phyloP scores from a whole-genome alignment of 1,140 invertebrate genomes.

The Phymorhynchus buccinoides region DNA sequence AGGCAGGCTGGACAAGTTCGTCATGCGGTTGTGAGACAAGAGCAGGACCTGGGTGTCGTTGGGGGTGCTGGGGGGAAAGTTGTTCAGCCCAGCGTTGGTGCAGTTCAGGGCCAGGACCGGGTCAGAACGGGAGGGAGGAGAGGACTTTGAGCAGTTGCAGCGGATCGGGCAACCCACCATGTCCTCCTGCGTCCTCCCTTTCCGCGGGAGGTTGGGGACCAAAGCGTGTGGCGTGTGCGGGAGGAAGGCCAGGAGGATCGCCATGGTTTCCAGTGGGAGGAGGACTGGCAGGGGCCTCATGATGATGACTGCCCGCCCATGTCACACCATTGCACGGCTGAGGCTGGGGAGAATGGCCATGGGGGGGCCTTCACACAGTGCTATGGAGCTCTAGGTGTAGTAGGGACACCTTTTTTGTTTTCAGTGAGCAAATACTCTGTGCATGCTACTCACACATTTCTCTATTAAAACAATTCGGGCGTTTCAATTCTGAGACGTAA shows the following conservation, averaged over 20 bases:
- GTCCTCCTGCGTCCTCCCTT: neutral
- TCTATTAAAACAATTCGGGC: too few species aligned
- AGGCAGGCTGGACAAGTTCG: conserved; percentile 54
- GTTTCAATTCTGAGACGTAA: too few species aligned
- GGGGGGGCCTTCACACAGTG: neutral
- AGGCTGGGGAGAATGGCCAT: neutral
- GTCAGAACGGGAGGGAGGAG: neutral
- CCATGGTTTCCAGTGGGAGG: neutral
- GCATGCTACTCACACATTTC: too few species aligned
- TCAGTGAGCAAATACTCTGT: too few species aligned
- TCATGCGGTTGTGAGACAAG: conserved; percentile 58
- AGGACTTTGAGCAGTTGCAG: conserved; percentile 25
- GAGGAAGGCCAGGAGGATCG: conserved; percentile 6
- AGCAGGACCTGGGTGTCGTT: conserved; percentile 58
- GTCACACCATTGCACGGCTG: neutral
- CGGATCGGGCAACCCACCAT: neutral
- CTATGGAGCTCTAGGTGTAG: too few species aligned
- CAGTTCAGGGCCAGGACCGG: conserved; percentile 61
- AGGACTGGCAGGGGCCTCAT: neutral
- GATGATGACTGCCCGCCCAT: neutral
- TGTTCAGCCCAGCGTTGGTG: conserved; percentile 41
- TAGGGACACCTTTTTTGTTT: too few species aligned
- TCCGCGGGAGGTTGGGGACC: neutral
- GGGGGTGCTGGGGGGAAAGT: conserved; percentile 55
- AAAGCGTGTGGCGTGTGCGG: neutral